Evolutionary conservation across 2,797 vertebrate genomes (phyloP).

Genomic region (Limosa lapponica): DNA sequence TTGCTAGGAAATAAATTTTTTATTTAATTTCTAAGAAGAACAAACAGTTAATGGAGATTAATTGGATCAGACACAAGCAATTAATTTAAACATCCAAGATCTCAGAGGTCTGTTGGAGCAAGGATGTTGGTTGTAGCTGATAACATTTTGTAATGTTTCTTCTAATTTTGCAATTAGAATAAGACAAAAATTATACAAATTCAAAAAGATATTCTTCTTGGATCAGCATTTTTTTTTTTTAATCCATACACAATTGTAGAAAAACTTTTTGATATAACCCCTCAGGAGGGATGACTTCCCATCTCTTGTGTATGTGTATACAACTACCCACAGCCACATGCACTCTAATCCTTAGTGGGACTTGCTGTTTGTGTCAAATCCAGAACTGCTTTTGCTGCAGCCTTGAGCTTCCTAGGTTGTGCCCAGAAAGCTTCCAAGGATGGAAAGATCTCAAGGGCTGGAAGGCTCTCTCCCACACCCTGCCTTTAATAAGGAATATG

Average conservation of each 20-base stretch:
- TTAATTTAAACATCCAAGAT: conserved; percentile 5
- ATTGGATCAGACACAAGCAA: not conserved
- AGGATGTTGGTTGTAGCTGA: not conserved
- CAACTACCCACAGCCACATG: not conserved
- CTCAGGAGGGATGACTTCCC: not conserved
- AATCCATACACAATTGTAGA: not conserved
- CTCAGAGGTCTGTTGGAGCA: not conserved
- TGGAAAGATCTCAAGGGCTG: not conserved
- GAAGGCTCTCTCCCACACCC: not conserved
- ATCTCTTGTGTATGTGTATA: not conserved
- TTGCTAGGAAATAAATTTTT: conserved; percentile 2
- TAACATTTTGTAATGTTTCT: not conserved
- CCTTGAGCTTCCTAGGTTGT: not conserved
- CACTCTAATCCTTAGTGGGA: not conserved
- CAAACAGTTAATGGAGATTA: not conserved
- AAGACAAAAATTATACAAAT: not conserved
- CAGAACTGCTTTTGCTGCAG: not conserved
- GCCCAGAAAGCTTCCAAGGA: not conserved
- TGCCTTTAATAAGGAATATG: not conserved
- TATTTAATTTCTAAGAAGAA: not conserved
- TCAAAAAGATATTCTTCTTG: not conserved
- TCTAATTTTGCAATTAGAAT: not conserved
- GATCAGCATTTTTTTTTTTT: not conserved
- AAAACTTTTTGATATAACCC: not conserved
- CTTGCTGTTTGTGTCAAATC: not conserved